Conservation (phyloP, 2,888 invertebrate species). For the Sepioteuthis lessoniana region DNA sequence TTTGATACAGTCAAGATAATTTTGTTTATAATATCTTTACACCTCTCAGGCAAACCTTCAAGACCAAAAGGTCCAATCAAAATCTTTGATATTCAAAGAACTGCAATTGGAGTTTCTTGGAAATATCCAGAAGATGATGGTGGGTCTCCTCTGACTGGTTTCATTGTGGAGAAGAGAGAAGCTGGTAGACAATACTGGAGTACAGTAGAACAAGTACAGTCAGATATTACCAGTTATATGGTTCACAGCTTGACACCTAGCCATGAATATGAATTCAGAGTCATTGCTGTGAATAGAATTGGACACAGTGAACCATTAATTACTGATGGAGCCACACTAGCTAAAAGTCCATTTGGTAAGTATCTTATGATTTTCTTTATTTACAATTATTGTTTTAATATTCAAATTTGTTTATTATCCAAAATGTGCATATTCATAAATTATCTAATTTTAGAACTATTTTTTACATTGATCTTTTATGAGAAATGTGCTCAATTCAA, state of each 20-base stretch:
- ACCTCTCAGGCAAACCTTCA: conserved; percentile 56
- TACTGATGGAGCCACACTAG: conserved; percentile 85
- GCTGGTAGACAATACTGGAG: conserved; percentile 80
- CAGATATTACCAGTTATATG: conserved; percentile 61
- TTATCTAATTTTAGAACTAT: too few species aligned
- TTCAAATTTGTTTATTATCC: too few species aligned
- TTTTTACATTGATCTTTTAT: too few species aligned
- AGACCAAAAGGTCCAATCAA: conserved; percentile 69
- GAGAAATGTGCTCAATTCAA: too few species aligned
- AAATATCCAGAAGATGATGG: conserved; percentile 68
- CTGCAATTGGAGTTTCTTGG: conserved; percentile 72
- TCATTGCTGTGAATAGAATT: conserved; percentile 72
- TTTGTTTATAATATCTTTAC: background rate
- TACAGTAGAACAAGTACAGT: conserved; percentile 78
- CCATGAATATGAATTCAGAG: conserved; percentile 70
- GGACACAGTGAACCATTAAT: conserved; percentile 76
- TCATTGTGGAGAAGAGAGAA: conserved; percentile 61
- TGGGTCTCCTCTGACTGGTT: conserved; percentile 65
- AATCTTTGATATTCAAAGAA: conserved; percentile 63
- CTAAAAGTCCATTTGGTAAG: conserved; percentile 85
- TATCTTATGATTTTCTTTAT: background rate
- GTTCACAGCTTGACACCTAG: conserved; percentile 68
- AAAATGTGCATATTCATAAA: too few species aligned
- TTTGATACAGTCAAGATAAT: background rate
- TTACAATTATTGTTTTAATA: too few species aligned